Evolutionary conservation across 1,140 invertebrate genomes (phyloP).

Genomic region (Euwallacea similis): DNA sequence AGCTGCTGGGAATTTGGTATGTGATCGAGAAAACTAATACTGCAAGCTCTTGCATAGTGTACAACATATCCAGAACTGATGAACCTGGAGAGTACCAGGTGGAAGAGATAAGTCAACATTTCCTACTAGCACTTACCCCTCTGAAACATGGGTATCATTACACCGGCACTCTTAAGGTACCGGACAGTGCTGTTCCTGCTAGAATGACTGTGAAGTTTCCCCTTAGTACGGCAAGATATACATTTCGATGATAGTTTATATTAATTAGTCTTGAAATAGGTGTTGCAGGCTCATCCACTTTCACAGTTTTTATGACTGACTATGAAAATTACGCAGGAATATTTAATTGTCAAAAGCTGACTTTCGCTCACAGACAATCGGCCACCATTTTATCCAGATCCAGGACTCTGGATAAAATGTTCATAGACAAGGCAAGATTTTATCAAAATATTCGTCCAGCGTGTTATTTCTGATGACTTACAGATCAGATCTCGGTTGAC

Average conservation of each 20-base stretch:
- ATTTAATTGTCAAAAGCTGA: slow-evolving; percentile 77
- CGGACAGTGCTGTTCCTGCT: slow-evolving; percentile 66
- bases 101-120: slow-evolving; percentile 75
- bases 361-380: slow-evolving; percentile 72
- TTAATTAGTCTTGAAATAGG: slow-evolving; percentile 54
- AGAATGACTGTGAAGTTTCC: slow-evolving; percentile 77
- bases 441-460: background rate
- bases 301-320: slow-evolving; percentile 74
- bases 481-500: slow-evolving; percentile 65
- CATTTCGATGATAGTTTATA: background rate
- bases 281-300: slow-evolving; percentile 72
- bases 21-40: slow-evolving; percentile 84
- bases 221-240: slow-evolving; percentile 65
- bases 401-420: slow-evolving; percentile 67
- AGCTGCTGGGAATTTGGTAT: slow-evolving; percentile 81
- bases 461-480: slow-evolving; percentile 11
- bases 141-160: slow-evolving; percentile 77
- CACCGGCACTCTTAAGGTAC: slow-evolving; percentile 68
- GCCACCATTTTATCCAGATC: slow-evolving; percentile 76
- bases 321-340: slow-evolving; percentile 74
- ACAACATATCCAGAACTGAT: slow-evolving; percentile 72
- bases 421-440: slow-evolving; percentile 64
- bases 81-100: slow-evolving; percentile 70
- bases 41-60: slow-evolving; percentile 74
- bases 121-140: slow-evolving; percentile 66